These are phyloP conservation scores for Scolopax mira DNA, from an alignment of 2,113 vertebrate species.

Conservation along the genomic window DNA sequence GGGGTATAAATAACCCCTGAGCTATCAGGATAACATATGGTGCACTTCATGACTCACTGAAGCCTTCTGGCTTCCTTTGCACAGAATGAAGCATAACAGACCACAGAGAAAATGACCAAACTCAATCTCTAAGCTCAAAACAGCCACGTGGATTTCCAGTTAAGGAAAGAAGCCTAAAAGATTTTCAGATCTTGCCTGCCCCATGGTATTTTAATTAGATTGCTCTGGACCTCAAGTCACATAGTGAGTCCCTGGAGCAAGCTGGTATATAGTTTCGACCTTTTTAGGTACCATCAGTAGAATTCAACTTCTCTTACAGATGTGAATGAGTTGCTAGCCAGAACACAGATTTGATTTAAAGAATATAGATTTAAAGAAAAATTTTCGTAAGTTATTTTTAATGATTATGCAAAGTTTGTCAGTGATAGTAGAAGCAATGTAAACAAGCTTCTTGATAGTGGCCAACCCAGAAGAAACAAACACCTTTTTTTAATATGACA, in stretches of 20 bases:
- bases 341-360: background rate
- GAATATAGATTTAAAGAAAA: background rate
- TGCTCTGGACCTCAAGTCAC: background rate
- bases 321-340: background rate
- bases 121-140: background rate
- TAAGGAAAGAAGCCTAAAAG: background rate
- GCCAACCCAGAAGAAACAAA: background rate
- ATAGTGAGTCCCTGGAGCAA: background rate
- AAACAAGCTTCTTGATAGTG: background rate
- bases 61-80: background rate
- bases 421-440: background rate
- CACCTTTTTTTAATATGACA: background rate
- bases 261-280: background rate
- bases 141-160: background rate
- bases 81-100: background rate
- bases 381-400: background rate
- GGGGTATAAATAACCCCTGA: background rate
- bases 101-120: background rate
- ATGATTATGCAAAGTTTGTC: rapidly evolving
- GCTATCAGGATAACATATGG: background rate
- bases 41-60: background rate
- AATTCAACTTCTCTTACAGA: background rate
- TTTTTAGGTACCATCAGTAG: background rate
- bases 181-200: background rate
- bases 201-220: background rate